A percentile compares a stretch with the other conserved stretches of the same genome.
These are phyloP conservation scores for Notiomystis cincta DNA, from an alignment of 2,113 vertebrate species.

Conservation along the genomic window DNA sequence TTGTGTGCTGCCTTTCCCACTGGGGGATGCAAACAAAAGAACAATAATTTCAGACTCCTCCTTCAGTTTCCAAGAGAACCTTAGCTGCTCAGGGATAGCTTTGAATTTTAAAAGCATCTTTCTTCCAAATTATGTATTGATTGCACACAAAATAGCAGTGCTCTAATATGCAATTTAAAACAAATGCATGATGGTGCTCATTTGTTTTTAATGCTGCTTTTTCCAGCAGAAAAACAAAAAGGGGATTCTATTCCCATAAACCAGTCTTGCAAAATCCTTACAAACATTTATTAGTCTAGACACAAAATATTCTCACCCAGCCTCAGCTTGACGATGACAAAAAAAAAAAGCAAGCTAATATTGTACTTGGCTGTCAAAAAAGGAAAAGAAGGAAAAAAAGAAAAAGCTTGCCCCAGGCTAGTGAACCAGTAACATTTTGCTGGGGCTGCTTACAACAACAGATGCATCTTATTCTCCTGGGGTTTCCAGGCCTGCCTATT, in stretches of 20 bases:
- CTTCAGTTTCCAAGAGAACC: constrained; percentile 68
- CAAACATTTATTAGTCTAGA: constrained; percentile 64
- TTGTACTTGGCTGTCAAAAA: constrained; percentile 39
- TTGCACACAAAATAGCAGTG: constrained; percentile 54
- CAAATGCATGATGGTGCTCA: constrained; percentile 51
- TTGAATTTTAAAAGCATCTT: constrained; percentile 67
- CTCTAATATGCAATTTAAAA: constrained; percentile 56
- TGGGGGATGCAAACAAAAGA: constrained; percentile 69
- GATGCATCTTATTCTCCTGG: background rate
- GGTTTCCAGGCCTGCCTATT: constrained; percentile 11
- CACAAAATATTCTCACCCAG: constrained; percentile 48
- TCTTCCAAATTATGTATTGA: constrained; percentile 66
- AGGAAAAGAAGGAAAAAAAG: background rate
- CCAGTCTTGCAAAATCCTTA: constrained; percentile 48
- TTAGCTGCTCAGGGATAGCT: constrained; percentile 60
- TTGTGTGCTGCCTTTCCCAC: constrained; percentile 62
- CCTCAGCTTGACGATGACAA: background rate
- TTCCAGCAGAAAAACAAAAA: constrained; percentile 53
- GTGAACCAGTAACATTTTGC: constrained; percentile 50
- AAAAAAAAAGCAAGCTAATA: background rate
- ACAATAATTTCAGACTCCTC: constrained; percentile 69
- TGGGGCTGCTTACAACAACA: constrained; percentile 24
- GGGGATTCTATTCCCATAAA: constrained; percentile 50
- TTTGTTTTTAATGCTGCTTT: constrained; percentile 52
- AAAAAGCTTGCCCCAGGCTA: constrained; percentile 23